Evolutionary conservation across 2,797 vertebrate species (phyloP).

Genomic region (Malurus leucopterus): DNA sequence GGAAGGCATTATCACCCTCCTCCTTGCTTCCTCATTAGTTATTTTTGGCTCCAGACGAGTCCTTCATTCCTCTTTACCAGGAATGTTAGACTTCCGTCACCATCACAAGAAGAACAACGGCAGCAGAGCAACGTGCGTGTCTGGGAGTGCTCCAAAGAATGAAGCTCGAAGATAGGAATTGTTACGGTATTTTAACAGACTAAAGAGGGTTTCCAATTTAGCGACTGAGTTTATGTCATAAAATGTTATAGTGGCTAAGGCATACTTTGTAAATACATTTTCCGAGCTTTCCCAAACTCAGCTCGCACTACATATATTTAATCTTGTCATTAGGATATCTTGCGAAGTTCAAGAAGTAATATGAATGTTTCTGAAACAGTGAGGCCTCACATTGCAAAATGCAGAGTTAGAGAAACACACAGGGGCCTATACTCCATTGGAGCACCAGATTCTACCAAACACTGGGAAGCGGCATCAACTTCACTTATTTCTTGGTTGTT

Average conservation of each 20-base stretch:
- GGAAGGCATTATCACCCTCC: background rate
- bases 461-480: background rate
- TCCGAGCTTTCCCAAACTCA: background rate
- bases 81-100: background rate
- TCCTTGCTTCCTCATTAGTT: slow-evolving; percentile 38
- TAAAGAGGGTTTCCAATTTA: background rate
- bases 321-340: background rate
- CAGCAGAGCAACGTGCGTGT: background rate
- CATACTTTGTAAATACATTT: background rate
- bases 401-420: background rate
- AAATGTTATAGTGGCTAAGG: background rate
- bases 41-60: slow-evolving; percentile 1
- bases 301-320: background rate
- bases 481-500: background rate
- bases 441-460: background rate
- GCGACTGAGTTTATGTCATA: background rate
- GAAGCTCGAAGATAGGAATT: background rate
- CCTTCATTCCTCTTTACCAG: slow-evolving; percentile 20
- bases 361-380: background rate
- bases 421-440: background rate
- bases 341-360: background rate
- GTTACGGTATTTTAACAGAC: background rate
- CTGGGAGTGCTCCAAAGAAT: background rate
- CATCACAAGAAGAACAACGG: background rate
- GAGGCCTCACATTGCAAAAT: background rate